Percentiles rank a stretch among this genome's conserved stretches.
Evolutionary conservation across 2,888 invertebrate species (phyloP).

Genomic region (Lasioglossum villosulum): DNA sequence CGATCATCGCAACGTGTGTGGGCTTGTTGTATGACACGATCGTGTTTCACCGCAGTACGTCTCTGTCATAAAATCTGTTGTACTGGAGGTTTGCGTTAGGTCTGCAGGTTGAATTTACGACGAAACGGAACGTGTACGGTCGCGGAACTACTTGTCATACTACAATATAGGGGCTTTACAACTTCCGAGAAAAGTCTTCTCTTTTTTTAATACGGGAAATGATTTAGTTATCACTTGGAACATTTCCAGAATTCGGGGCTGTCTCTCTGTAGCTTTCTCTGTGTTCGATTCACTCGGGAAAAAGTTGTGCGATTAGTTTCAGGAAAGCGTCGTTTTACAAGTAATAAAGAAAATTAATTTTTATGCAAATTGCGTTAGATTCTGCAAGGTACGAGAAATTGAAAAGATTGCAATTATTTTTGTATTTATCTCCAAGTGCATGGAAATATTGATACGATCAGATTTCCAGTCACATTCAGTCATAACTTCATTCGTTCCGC

Average conservation of each 20-base stretch:
- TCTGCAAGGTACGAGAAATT: not conserved
- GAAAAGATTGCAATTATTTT: not conserved
- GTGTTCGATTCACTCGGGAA: not conserved
- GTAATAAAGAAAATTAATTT: not conserved
- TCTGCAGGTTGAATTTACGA: not conserved
- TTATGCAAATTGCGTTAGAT: not conserved
- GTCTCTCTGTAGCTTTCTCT: not conserved
- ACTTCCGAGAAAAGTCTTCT: not conserved
- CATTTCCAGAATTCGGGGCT: not conserved
- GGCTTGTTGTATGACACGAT: constrained; percentile 10
- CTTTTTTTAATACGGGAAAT: not conserved
- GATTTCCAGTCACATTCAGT: too few species aligned
- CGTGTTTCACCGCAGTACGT: constrained; percentile 10
- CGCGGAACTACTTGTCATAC: constrained; percentile 9
- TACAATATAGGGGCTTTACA: not conserved
- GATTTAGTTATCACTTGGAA: not conserved
- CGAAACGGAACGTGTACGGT: not conserved
- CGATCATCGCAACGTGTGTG: not conserved
- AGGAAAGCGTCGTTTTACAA: not conserved
- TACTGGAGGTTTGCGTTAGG: not conserved
- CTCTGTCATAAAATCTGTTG: constrained; percentile 4
- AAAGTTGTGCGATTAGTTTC: not conserved
- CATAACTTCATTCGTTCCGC: too few species aligned
- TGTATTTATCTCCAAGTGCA: not conserved
- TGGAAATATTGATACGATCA: not conserved